Base-by-base conservation (phyloP, 2,888 invertebrate species). In the Calliopum simillimum region DNA sequence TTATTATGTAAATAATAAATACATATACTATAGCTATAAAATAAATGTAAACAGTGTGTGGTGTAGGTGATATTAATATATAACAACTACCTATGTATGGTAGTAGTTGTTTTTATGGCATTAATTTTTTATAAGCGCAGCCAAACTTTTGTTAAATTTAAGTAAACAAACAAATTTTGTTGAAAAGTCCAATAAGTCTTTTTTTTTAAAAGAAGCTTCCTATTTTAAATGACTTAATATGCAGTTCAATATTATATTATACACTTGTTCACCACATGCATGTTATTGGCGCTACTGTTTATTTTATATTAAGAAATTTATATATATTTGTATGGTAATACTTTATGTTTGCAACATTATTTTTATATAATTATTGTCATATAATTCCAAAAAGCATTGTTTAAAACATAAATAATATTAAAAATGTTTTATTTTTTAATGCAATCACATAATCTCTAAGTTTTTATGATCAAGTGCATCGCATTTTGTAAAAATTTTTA, bases 1-100 rank as follows among this genome's bases (percentile, higher is more conserved):
- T 99, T 81, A 99, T 99, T 78, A 99, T 99, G 99, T 99, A 79
- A 81, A 74, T 33, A 71, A 69, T 59, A 53, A n/a, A n/a, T n/a
- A n/a, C n/a, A n/a, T n/a, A n/a, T n/a, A n/a, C n/a, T 8, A 64
- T 67, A 51, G 56, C 33, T 6, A 8, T 33, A 8, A 33, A 8
- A 8, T 33, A 23, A 3, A 11, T 0, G 3, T 19, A 23, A 21
- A 23, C 55, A 19, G 23, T 19, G 21, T 23, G 23, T 33, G 33
- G 33, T 33, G 33, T 33, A 8, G 33, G 33, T 33, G 5, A 1
- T 33, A 33, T 6, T 33, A 33, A 33, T 33, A 3, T 8, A 33
- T 33, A 33, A 33, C 33, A 33, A 8, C 33, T 33, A 33, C 8
- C 5, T 33, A 33, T 47, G 16, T 47, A 51, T 65, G n/a, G 51